Conservation (phyloP, 2,797 vertebrate species). For the Oreochromis grahami region DNA sequence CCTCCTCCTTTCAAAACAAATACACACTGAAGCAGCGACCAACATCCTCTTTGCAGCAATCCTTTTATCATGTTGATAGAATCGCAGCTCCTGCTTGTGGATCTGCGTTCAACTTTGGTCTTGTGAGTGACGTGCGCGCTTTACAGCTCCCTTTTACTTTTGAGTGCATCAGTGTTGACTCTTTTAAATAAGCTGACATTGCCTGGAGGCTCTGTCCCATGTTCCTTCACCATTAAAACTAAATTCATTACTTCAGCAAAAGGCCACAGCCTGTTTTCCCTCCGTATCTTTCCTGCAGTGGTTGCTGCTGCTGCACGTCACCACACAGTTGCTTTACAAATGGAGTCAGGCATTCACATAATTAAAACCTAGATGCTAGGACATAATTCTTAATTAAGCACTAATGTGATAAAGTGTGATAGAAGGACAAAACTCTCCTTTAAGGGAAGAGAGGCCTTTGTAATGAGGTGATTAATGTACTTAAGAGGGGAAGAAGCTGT, state of each 20-base stretch:
- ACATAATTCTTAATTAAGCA: slow-evolving; percentile 93
- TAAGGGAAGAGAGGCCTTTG: slow-evolving; percentile 69
- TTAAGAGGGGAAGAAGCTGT: slow-evolving; percentile 73
- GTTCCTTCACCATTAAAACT: slow-evolving; percentile 60
- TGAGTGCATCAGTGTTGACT: slow-evolving; percentile 30
- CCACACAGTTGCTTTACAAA: slow-evolving; percentile 73
- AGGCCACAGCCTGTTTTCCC: slow-evolving; percentile 43
- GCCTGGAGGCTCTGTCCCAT: slow-evolving; percentile 35
- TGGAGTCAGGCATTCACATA: slow-evolving; percentile 76
- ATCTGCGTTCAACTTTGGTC: slow-evolving; percentile 2
- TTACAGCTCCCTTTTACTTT: slow-evolving; percentile 3
- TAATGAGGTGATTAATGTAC: slow-evolving; percentile 84
- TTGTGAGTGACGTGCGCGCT: not conserved
- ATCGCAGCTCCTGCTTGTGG: slow-evolving; percentile 1
- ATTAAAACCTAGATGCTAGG: slow-evolving; percentile 84
- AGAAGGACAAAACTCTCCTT: slow-evolving; percentile 73
- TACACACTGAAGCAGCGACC: not conserved
- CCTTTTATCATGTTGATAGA: not conserved
- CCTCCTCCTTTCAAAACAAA: slow-evolving; percentile 15
- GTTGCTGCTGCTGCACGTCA: slow-evolving; percentile 33
- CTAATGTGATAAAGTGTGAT: slow-evolving; percentile 86
- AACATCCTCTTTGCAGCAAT: not conserved
- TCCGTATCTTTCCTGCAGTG: slow-evolving; percentile 22
- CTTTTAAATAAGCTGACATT: slow-evolving; percentile 44
- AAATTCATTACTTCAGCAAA: slow-evolving; percentile 75